Evolutionary conservation across 2,888 invertebrate species (phyloP), one percentile per base, ranked within the genome.

Genomic region (Lordiphosa andalusiaca): DNA sequence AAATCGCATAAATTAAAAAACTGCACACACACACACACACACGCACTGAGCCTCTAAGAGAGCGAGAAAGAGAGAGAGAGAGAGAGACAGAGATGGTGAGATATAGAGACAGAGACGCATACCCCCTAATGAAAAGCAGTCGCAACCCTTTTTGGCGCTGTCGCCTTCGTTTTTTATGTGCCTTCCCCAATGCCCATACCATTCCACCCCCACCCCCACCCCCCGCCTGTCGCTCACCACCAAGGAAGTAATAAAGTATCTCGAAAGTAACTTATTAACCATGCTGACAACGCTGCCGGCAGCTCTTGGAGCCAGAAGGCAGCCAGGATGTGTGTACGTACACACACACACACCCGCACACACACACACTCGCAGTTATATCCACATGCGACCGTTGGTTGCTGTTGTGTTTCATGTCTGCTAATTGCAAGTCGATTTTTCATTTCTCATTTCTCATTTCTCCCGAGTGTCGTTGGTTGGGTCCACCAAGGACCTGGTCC

Each of bases 161-260:
- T 30, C 42, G 25, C 30, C 42, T 42, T 35, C 46, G 7, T 36
- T 42, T 42, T 47, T 35, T 21, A n/a, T 36, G n/a, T 16, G 33
- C n/a, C 7, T 35, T 30, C 46, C 30, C 30, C 30, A 30, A 42
- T 13, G 33, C 25, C 25, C 25, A 25, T 25, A 6, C 25, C 6
- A 25, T 6, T 35, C 35, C 7, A n/a, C 9, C 9, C 1, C 13
- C n/a, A 30, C 16, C 16, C 37, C 37, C 21, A 46, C 37, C 36
- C 36, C 38, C 42, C 56, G 58, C 54, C 49, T 67, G 81, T 73
- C 73, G 77, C 63, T 58, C 55, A 58, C 54, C 62, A 69, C 58
- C 69, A 83, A 81, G 84, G 84, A 84, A 83, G 81, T 81, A 85
- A 85, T 81, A 85, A 85, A 83, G 84, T 83, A 85, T 76, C 78